Percentiles rank a stretch among this genome's conserved stretches.
Conservation (phyloP, 2,797 vertebrate genomes). For the Rhinatrema bivittatum region DNA sequence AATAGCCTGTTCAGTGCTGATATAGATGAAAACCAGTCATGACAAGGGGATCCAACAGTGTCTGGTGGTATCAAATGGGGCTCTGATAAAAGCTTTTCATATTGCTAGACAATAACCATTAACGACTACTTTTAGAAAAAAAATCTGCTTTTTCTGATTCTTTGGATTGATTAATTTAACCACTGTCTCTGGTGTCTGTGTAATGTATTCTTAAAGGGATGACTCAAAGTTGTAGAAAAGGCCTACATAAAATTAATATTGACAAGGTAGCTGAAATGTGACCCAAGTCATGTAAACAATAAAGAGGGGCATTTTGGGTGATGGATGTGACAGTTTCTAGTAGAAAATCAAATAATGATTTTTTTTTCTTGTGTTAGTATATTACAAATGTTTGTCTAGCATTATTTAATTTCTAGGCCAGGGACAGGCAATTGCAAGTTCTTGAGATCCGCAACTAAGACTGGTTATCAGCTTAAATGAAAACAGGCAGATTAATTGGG, state of each 20-base stretch:
- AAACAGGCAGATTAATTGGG: too few species aligned
- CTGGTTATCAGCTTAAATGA: too few species aligned
- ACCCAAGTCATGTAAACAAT: conserved; percentile 30
- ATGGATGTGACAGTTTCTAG: conserved; percentile 18
- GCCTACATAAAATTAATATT: conserved; percentile 16
- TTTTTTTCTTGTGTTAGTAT: too few species aligned
- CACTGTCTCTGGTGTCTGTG: conserved; percentile 13
- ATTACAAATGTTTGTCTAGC: too few species aligned
- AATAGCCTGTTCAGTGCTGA: conserved; percentile 12
- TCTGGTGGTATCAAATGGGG: conserved; percentile 17
- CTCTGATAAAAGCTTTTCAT: conserved; percentile 23
- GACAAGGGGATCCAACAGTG: not conserved
- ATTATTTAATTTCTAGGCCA: too few species aligned
- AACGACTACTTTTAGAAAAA: conserved; percentile 9
- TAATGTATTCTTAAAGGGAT: conserved; percentile 29
- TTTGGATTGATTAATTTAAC: conserved; percentile 20
- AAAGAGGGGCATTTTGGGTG: conserved; percentile 25
- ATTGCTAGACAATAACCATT: conserved; percentile 26
- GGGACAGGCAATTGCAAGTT: too few species aligned
- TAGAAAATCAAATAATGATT: not conserved
- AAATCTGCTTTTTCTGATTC: conserved; percentile 15
- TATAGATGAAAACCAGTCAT: conserved; percentile 1
- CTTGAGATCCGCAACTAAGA: too few species aligned
- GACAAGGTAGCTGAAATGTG: conserved; percentile 29
- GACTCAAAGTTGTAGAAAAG: conserved; percentile 23